A percentile compares a stretch with the other conserved stretches of the same genome.
Evolutionary conservation across 2,888 invertebrate genomes (phyloP).

Genomic region (Diabrotica balteata): DNA sequence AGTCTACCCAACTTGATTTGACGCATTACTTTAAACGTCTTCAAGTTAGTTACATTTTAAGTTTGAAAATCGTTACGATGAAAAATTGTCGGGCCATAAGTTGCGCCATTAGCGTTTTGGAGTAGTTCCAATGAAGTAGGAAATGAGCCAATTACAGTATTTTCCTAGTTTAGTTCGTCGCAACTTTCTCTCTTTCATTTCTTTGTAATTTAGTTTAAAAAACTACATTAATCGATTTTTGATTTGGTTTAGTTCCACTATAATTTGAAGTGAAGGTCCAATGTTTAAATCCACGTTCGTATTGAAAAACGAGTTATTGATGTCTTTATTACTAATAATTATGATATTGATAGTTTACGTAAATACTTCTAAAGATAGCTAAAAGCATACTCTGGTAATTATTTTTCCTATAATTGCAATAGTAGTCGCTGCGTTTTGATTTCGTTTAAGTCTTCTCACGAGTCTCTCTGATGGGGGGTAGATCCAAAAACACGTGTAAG

Average conservation of each 20-base stretch:
- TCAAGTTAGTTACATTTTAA: conserved; percentile 30
- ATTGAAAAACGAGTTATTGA: no score
- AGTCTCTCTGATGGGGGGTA: no score
- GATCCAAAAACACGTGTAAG: no score
- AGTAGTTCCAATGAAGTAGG: conserved; percentile 42
- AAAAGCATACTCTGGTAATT: no score
- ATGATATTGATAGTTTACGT: no score
- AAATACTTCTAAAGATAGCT: no score
- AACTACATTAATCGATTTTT: not conserved
- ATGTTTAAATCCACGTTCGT: no score
- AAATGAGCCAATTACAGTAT: conserved; percentile 44
- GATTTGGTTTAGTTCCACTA: no score
- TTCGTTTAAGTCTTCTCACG: no score
- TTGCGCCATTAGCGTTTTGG: conserved; percentile 44
- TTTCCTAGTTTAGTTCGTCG: conserved; percentile 39
- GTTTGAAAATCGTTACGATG: conserved; percentile 35
- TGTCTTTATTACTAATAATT: not conserved
- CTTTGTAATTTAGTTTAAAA: not conserved
- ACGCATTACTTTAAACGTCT: conserved; percentile 29
- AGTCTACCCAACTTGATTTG: conserved; percentile 25
- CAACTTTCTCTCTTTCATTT: conserved; percentile 6
- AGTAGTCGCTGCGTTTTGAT: no score
- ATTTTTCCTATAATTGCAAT: no score
- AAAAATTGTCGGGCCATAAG: conserved; percentile 42
- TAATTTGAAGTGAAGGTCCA: not conserved